Conservation (phyloP, 2,113 vertebrate genomes). For the Hippocampus abdominalis region DNA sequence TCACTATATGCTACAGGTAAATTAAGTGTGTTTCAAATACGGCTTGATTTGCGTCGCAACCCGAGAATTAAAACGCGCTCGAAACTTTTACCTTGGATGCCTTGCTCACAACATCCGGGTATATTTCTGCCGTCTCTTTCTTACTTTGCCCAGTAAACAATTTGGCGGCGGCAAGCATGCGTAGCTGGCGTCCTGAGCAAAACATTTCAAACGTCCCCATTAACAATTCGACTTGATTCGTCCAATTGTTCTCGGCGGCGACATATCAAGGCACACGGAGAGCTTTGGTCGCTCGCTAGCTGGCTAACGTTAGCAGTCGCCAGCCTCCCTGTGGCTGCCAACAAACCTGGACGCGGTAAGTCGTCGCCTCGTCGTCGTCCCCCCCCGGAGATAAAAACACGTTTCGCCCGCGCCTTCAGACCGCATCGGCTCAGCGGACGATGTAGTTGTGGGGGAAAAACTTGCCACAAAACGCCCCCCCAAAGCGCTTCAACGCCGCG, state of each 20-base stretch:
- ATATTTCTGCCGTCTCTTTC: background rate
- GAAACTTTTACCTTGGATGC: conserved; percentile 40
- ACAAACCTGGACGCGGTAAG: conserved; percentile 47
- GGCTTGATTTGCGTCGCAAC: background rate
- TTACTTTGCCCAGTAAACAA: conserved; percentile 40
- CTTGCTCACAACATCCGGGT: conserved; percentile 18
- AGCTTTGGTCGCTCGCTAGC: conserved; percentile 28
- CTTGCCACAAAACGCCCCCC: background rate
- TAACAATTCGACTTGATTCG: background rate
- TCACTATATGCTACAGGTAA: background rate
- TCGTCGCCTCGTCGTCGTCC: conserved; percentile 1
- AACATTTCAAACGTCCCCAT: background rate
- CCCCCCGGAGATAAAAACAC: fast-evolving
- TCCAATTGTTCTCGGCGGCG: background rate
- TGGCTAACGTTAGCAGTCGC: conserved; percentile 45
- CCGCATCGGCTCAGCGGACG: background rate
- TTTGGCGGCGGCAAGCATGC: conserved; percentile 14
- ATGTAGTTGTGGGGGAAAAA: background rate
- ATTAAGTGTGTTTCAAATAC: background rate
- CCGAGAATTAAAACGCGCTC: background rate
- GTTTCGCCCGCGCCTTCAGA: background rate
- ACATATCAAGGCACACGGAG: background rate
- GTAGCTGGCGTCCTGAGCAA: conserved; percentile 3
- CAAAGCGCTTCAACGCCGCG: conserved; percentile 11
- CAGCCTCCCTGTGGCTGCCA: conserved; percentile 2